These are phyloP conservation scores for Bombus sibiricus DNA, from an alignment of 1,140 invertebrate genomes.

Conservation along the genomic window DNA sequence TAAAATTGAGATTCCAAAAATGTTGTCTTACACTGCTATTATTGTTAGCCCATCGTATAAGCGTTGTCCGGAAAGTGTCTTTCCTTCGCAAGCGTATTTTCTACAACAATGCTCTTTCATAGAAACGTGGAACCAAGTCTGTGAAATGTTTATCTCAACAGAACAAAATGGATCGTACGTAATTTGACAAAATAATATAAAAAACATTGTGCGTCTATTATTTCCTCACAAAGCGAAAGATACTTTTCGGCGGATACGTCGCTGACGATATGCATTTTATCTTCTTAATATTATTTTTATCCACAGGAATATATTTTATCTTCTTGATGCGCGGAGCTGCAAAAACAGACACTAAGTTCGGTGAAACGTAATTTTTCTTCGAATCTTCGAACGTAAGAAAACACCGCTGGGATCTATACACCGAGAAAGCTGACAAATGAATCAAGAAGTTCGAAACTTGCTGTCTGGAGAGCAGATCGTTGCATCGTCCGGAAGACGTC, in stretches of 20 bases:
- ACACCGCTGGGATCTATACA: neutral
- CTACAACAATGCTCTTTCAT: no score
- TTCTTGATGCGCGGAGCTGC: neutral
- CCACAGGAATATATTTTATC: neutral
- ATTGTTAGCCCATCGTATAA: no score
- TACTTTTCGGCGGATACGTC: neutral
- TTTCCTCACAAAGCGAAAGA: no score
- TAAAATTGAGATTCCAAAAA: neutral
- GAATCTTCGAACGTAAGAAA: conserved; percentile 20
- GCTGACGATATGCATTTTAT: neutral
- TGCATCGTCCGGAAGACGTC: neutral
- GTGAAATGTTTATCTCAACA: no score
- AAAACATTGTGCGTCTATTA: no score
- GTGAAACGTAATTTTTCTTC: neutral
- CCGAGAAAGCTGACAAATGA: neutral
- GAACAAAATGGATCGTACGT: no score
- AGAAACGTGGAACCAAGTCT: no score
- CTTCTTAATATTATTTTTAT: neutral
- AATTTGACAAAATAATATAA: no score
- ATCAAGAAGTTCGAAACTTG: neutral
- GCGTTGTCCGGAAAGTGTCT: no score
- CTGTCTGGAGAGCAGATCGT: neutral
- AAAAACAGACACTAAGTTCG: neutral
- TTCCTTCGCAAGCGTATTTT: no score
- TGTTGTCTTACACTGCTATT: no score